Evolutionary conservation across 2,113 vertebrate genomes (phyloP), one percentile per base, ranked within the genome.

Genomic region (Serinus canaria): DNA sequence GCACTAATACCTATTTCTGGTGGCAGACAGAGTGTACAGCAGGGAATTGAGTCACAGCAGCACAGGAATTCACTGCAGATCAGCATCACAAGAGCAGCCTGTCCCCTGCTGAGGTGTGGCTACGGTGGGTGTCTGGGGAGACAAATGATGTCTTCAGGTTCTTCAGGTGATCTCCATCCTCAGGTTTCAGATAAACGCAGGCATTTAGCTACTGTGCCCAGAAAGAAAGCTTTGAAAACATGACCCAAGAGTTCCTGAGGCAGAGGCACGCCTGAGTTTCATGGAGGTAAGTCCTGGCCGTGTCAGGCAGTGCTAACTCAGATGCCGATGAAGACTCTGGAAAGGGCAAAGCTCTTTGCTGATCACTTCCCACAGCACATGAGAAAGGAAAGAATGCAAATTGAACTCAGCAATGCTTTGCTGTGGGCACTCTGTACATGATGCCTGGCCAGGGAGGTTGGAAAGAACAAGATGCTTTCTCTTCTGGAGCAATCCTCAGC

Each of bases 231-330:
- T 92, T 78, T 89, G 85, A 83, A 96, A 95, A 94, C 79, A 64
- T 68, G 92, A 96, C 76, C 92, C 60, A 52, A 94, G 93, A 88
- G 82, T 30, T 94, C 63, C 94, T 3, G 43, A 83, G 70, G 90
- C 95, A 96, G 79, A 73, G 41, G 70, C 49, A 28, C 1, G 37
- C 39, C 92, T 62, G 93, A 89, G 44, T 67, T 59, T 81, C 63
- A 90, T 5, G 4, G 16, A 75, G 47, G 15, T 53, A 33, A 88
- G 72, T 80, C 88, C 79, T 81, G 60, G 49, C 74, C 79, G 30
- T 1, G 3, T 41, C 72, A 87, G 88, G 69, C 88, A 78, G 24
- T 18, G 41, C 88, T 89, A 92, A 92, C 76, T 90, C 83, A 72
- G 95, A 90, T 73, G 80, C 76, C 73, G 68, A 25, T 49, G 86